These are phyloP conservation scores for Myotis myotis DNA, from an alignment of 2,797 vertebrate species.

Conservation along the genomic window DNA sequence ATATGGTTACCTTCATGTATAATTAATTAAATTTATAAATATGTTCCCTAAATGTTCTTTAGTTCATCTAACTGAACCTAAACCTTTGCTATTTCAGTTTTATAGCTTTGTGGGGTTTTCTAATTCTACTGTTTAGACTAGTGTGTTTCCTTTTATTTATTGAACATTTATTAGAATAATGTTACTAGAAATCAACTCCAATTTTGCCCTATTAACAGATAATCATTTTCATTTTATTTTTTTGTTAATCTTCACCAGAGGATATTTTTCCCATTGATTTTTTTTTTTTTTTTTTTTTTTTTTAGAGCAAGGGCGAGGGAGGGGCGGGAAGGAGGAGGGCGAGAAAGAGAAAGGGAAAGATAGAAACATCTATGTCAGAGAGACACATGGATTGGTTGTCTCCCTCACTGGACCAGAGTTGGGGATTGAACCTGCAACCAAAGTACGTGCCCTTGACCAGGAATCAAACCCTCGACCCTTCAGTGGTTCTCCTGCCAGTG, in stretches of 20 bases:
- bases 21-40: slow-evolving; percentile 42
- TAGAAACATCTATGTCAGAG: no score
- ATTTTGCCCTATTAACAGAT: slow-evolving; percentile 17
- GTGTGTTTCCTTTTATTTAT: slow-evolving; percentile 20
- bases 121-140: not conserved
- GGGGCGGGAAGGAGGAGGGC: no score
- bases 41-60: slow-evolving; percentile 13
- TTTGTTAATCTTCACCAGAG: not conserved
- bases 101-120: not conserved
- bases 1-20: not conserved
- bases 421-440: no score
- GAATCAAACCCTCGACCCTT: no score
- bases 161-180: not conserved
- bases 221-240: slow-evolving; percentile 25
- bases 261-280: no score
- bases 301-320: no score
- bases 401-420: no score
- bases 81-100: slow-evolving; percentile 4
- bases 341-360: no score
- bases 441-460: no score
- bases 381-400: no score
- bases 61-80: not conserved
- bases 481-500: no score
- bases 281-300: no score
- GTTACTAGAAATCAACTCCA: slow-evolving; percentile 19